Percentiles rank a stretch among this genome's conserved stretches.
phyloP scores from a whole-genome alignment of 2,113 vertebrate species.

The Puffinus mauretanicus region DNA sequence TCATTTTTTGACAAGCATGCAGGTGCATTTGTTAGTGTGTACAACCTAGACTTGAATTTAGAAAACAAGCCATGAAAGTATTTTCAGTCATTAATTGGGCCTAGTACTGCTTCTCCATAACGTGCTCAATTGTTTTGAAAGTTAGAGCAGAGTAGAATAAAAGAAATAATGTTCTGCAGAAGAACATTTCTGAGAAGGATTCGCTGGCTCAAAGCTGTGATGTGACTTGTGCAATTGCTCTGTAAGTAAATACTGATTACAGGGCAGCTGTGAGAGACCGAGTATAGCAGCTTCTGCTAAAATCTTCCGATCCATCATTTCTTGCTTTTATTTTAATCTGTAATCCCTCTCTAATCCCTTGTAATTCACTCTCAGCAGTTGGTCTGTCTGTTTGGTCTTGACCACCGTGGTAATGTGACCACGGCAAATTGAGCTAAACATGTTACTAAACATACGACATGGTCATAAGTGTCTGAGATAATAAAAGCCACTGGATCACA shows the following conservation, averaged over 20 bases:
- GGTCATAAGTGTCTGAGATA: neutral
- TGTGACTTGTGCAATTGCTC: neutral
- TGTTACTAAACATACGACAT: rapidly evolving
- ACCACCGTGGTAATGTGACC: neutral
- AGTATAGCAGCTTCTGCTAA: neutral
- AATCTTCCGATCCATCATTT: neutral
- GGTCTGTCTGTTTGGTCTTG: neutral
- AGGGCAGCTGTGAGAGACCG: neutral
- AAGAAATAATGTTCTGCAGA: neutral
- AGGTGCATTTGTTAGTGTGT: neutral
- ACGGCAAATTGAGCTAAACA: neutral
- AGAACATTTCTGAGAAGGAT: neutral
- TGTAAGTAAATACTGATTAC: neutral
- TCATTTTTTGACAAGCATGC: rapidly evolving
- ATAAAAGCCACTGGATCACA: neutral
- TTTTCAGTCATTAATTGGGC: neutral
- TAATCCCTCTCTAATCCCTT: neutral
- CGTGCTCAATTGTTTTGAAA: neutral
- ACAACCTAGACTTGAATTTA: neutral
- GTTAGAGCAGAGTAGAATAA: neutral
- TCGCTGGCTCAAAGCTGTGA: neutral
- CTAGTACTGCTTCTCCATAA: neutral
- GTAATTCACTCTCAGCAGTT: neutral
- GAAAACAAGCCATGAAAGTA: neutral
- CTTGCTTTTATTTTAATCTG: neutral